These are phyloP conservation scores for Parazoanthus swiftii DNA, from an alignment of 92 coral and sea anemone genomes.

Conservation along the genomic window DNA sequence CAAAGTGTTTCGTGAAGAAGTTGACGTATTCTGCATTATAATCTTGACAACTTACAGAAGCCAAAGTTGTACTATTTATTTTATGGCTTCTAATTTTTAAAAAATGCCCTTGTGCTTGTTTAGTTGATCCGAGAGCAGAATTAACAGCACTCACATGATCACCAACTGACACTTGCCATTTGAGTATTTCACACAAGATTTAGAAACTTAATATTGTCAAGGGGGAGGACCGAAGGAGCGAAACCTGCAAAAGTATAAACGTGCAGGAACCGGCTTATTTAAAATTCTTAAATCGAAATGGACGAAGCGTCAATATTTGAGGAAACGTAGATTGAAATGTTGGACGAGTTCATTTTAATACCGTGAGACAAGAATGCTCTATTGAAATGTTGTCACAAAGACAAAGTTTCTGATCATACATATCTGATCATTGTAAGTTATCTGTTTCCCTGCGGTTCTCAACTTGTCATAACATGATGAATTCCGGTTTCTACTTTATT, in stretches of 20 bases:
- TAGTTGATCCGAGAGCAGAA: not conserved
- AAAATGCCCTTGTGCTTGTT: not conserved
- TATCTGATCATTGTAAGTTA: not conserved
- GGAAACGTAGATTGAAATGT: not conserved
- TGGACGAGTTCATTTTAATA: not conserved
- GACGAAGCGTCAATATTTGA: not conserved
- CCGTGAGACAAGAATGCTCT: not conserved
- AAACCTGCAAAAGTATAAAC: not conserved
- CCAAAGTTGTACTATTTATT: not conserved
- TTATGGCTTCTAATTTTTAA: not conserved
- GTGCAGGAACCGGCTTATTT: constrained; percentile 4
- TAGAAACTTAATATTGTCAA: not conserved
- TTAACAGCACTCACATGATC: not conserved
- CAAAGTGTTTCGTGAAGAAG: not conserved
- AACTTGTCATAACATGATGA: not conserved
- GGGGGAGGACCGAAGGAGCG: not conserved
- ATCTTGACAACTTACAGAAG: not conserved
- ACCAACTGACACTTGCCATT: not conserved
- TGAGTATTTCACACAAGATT: not conserved
- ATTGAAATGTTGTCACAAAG: not conserved
- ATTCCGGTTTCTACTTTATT: not conserved
- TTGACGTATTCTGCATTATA: not conserved
- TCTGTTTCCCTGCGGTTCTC: constrained; percentile 3
- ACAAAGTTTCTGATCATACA: not conserved
- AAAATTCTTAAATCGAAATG: not conserved